Conservation (phyloP, 2,888 invertebrate genomes). For the Aspidapion aeneum region DNA sequence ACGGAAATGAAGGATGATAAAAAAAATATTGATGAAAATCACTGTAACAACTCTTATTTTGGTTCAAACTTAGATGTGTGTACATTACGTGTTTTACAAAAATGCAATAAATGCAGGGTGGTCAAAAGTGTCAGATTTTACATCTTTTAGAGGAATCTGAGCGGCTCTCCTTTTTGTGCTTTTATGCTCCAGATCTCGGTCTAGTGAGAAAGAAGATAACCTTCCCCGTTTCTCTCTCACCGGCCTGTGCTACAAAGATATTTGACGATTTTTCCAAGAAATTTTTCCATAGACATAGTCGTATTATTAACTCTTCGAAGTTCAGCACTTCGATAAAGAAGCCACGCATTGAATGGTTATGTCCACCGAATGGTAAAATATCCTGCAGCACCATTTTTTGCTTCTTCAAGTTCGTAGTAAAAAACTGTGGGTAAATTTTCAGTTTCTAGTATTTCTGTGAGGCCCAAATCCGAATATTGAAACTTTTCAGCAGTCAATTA, state of each 20-base stretch:
- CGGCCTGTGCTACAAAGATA: not conserved
- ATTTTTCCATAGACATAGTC: not conserved
- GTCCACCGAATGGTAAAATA: constrained; percentile 26
- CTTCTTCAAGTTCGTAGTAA: constrained; percentile 5
- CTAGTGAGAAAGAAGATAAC: not conserved
- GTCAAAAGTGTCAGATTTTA: not conserved
- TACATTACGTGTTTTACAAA: not conserved
- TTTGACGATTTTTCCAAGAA: not conserved
- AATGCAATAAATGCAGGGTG: not conserved
- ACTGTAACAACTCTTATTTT: not conserved
- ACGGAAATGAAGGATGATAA: not conserved
- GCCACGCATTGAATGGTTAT: constrained; percentile 25
- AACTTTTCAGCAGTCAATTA: not conserved
- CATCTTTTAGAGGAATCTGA: not conserved
- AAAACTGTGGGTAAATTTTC: not conserved
- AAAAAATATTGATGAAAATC: not conserved
- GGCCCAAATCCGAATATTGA: not conserved
- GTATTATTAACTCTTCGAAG: not conserved
- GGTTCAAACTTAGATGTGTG: not conserved
- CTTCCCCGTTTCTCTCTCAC: not conserved
- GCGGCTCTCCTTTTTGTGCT: not conserved
- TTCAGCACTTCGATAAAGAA: constrained; percentile 14
- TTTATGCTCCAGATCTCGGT: not conserved
- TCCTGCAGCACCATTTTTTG: constrained; percentile 24
- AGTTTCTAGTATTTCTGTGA: too few species aligned